Base-by-base conservation (phyloP, 2,797 vertebrate species). In the Gallirallus australis region DNA sequence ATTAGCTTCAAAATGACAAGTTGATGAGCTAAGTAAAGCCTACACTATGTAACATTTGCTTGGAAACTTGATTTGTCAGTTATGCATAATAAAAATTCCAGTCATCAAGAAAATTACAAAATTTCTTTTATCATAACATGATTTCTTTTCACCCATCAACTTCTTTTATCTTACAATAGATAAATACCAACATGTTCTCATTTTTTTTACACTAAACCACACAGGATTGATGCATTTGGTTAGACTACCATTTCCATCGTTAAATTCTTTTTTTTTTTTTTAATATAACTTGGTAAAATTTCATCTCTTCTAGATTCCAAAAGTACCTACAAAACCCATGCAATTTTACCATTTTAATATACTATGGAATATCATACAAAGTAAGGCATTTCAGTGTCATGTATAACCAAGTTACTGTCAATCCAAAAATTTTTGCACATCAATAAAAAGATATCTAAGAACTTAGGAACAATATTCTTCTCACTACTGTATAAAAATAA, bases 301-400 rank as follows among this genome's bases (percentile, higher is more conserved):
- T 98, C 97, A 98, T 98, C 98, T 98, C 97, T 98, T 98, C 98
- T 98, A 98, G 98, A 98, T 98, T 98, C 97, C 98, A 98, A 98
- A 98, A 98, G 99, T 98, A 98, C 98, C 99, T 98, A 98, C 98
- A 98, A 98, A 98, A 99, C 98, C 98, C 99, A 99, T 99, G 99
- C 99, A 99, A 98, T 99, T 99, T 99, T 99, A 99, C 99, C 99
- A 99, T 99, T 98, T 98, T 98, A 98, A 98, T 98, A 98, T 98
- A 98, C 98, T 98, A 98, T 99, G 99, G 98, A 99, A 98, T 99
- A 99, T 99, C 98, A 99, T 99, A 99, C 99, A 99, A 99, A 99
- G 99, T 99, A 99, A 99, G 99, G 99, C 99, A 99, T 99, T 99
- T 99, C 99, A 99, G 99, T 99, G 99, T 99, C 98, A 98, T 99